Percentiles rank a stretch among this genome's conserved stretches.
These are phyloP conservation scores for Microcebus griseorufus DNA, from an alignment of 2,113 vertebrate species.

Conservation along the genomic window DNA sequence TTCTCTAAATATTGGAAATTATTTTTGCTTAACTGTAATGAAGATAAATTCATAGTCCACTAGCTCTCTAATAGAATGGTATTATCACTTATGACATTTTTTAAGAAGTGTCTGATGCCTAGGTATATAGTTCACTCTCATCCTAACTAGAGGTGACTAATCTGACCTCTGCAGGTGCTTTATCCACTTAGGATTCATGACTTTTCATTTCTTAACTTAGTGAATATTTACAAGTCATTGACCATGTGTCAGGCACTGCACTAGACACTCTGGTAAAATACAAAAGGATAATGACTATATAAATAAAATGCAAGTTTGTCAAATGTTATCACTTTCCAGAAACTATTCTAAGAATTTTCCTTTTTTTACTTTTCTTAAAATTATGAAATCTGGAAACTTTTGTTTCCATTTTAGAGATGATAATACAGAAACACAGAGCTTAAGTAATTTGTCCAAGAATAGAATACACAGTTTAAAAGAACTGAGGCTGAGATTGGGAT, in stretches of 20 bases:
- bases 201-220: not conserved
- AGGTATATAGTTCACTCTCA: not conserved
- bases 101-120: not conserved
- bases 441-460: not conserved
- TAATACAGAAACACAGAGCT: not conserved
- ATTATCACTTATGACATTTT: not conserved
- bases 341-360: not conserved
- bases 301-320: not conserved
- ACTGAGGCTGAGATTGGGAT: not conserved
- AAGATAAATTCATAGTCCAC: not conserved
- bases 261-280: not conserved
- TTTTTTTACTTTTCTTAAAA: not conserved
- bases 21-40: not conserved
- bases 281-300: not conserved
- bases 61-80: not conserved
- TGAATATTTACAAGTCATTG: not conserved
- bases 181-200: not conserved
- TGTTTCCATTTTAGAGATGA: not conserved
- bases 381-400: not conserved
- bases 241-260: not conserved
- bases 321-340: not conserved
- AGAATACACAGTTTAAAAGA: not conserved
- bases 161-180: not conserved
- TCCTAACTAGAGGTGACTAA: not conserved
- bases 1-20: constrained; percentile 3